A percentile compares a stretch with the other conserved stretches of the same genome.
Evolutionary conservation across 2,888 invertebrate species (phyloP).

Genomic region (Hypsopygia costalis): DNA sequence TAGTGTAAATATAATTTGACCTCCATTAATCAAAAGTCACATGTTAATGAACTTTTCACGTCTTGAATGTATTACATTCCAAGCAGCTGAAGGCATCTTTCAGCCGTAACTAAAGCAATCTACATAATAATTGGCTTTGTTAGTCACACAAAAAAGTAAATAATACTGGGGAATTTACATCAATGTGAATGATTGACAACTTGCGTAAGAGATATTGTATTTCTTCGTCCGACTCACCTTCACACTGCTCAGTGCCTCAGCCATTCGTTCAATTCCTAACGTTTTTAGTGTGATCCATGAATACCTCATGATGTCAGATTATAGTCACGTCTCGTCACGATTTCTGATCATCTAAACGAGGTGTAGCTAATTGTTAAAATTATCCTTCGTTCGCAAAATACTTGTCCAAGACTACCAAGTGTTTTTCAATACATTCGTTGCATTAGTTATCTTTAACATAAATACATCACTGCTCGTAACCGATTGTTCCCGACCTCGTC

Average conservation of each 20-base stretch:
- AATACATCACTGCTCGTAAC: constrained; percentile 18
- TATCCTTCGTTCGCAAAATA: constrained; percentile 4
- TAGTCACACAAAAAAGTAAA: constrained; percentile 28
- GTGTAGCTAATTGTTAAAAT: constrained; percentile 4
- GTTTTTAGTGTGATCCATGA: constrained; percentile 27
- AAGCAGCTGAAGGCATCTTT: constrained; percentile 17
- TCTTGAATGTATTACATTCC: constrained; percentile 22
- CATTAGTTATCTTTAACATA: constrained; percentile 1
- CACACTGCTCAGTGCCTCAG: too few species aligned
- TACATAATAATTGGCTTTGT: constrained; percentile 41
- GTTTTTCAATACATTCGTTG: neutral
- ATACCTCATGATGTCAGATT: constrained; percentile 37
- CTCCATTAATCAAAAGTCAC: constrained; percentile 5
- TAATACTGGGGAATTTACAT: constrained; percentile 26
- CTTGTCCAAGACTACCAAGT: neutral
- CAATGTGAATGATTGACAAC: constrained; percentile 22
- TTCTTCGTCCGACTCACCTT: too few species aligned
- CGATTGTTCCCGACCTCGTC: constrained; percentile 38
- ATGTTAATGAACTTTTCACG: constrained; percentile 36
- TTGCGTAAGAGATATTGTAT: constrained; percentile 11
- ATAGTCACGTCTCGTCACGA: neutral
- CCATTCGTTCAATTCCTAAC: constrained; percentile 17
- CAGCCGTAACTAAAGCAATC: constrained; percentile 38
- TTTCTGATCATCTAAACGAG: constrained; percentile 4
- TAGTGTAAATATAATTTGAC: constrained; percentile 4